Base-by-base conservation (phyloP, 2,888 invertebrate species). In the Choristoneura rosaceana region DNA sequence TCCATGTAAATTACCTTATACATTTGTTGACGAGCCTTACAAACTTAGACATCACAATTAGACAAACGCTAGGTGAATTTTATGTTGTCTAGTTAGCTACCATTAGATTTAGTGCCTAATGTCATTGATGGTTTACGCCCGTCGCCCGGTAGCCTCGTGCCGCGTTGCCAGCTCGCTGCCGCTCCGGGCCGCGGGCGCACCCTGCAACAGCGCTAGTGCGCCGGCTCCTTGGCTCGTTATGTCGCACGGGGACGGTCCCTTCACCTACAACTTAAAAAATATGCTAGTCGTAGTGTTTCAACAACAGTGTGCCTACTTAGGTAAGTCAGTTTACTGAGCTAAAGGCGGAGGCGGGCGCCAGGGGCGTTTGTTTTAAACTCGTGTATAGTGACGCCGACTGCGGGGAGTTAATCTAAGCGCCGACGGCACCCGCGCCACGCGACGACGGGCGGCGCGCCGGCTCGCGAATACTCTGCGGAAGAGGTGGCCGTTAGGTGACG, bases 281-380 rank as follows among this genome's bases (percentile, higher is more conserved):
- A 52, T 73, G 71, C 71, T 73, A 73, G 71, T 68, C 73, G 69
- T 64, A 73, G 71, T 73, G 55, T 71, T 60, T 61, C 68, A 59
- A 64, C 71, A 71, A 67, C 67, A 61, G 71, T 63, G 71, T 62
- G 71, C 71, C 71, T 71, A 55, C 12, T 43, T 62, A 71, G 61
- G 67, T 67, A 71, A 71, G 71, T 71, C 60, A 59, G 58, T 60
- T 50, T 25, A 63, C 43, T 63, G 41, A 52, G 15, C 63, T 47
- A 69, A 73, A 69, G 75, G 71, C 76, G 70, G 71, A 73, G 69
- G 84, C 34, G 60, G 78, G 84, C 87, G 79, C 81, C 86, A 86
- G 90, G 90, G 90, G 81, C 83, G 84, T 87, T 88, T 87, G 88
- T 89, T 90, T 90, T 84, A 90, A 83, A 52, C 88, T 90, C 87